Evolutionary conservation across 2,113 vertebrate genomes (phyloP).

Genomic region (Pionites leucogaster): DNA sequence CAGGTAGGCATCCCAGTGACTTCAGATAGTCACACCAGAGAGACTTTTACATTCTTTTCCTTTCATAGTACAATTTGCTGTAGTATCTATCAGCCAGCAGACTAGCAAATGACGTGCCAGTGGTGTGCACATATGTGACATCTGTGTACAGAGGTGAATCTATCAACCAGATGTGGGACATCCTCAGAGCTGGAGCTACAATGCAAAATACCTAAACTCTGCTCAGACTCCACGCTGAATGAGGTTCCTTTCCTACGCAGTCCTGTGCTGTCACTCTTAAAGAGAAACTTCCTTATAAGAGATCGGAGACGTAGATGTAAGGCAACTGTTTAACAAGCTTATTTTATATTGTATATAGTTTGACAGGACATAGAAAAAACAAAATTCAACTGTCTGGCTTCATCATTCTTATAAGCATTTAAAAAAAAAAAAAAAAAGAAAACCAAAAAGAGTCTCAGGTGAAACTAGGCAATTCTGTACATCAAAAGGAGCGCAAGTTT

Average conservation of each 20-base stretch:
- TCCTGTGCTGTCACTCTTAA: not conserved
- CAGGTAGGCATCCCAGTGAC: not conserved
- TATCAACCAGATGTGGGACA: not conserved
- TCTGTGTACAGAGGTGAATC: accelerated
- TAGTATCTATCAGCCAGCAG: not conserved
- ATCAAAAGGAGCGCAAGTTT: not conserved
- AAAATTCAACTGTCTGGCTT: not conserved
- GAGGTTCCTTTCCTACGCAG: not conserved
- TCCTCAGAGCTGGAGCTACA: not conserved
- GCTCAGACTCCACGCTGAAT: not conserved
- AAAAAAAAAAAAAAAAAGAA: not conserved
- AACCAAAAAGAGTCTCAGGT: not conserved
- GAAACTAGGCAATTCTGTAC: not conserved
- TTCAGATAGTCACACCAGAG: not conserved
- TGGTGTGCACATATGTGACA: not conserved
- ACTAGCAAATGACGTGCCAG: not conserved
- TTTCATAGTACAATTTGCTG: not conserved
- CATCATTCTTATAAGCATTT: not conserved
- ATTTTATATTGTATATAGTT: not conserved
- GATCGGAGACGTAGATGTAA: not conserved
- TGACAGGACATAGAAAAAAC: not conserved
- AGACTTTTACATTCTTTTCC: not conserved
- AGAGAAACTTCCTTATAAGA: not conserved
- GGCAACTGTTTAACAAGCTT: not conserved
- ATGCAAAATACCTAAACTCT: not conserved